These are phyloP conservation scores for Gonatopus flavifemur DNA, from an alignment of 1,140 invertebrate species.

Conservation along the genomic window DNA sequence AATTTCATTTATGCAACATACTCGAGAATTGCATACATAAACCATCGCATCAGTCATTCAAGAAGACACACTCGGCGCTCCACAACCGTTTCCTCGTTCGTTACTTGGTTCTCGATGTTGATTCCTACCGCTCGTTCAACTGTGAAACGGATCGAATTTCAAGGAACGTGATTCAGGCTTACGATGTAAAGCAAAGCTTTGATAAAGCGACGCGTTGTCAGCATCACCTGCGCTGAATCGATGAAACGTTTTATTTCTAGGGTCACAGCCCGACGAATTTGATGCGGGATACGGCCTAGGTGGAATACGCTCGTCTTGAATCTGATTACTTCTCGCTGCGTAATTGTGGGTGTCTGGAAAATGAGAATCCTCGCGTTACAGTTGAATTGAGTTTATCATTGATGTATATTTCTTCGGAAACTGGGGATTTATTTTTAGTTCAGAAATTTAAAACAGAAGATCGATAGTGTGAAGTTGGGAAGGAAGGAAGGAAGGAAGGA, in stretches of 20 bases:
- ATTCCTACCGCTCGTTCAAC: slow-evolving; percentile 28
- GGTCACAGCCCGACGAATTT: slow-evolving; percentile 31
- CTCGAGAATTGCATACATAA: slow-evolving; percentile 5
- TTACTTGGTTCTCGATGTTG: not conserved
- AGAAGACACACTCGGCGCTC: not conserved
- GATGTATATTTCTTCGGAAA: too few relatives aligned
- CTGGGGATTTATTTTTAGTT: too few relatives aligned
- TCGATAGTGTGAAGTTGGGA: too few relatives aligned
- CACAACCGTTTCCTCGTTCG: not conserved
- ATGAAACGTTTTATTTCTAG: slow-evolving; percentile 38
- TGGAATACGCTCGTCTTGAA: too few relatives aligned
- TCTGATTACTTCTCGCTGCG: too few relatives aligned
- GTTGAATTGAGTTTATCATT: too few relatives aligned
- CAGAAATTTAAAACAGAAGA: too few relatives aligned
- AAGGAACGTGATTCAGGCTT: slow-evolving; percentile 46
- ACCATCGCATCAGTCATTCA: not conserved
- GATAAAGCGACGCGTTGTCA: slow-evolving; percentile 41
- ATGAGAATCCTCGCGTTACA: too few relatives aligned
- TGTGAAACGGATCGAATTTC: slow-evolving; percentile 45
- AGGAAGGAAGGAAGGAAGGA: too few relatives aligned
- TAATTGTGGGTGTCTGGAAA: too few relatives aligned
- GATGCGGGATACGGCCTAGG: slow-evolving; percentile 21
- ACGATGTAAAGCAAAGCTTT: slow-evolving; percentile 31
- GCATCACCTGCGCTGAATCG: slow-evolving; percentile 52
- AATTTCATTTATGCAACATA: too few relatives aligned